These are phyloP conservation scores for Tamandua tetradactyla DNA, from an alignment of 2,797 vertebrate genomes.

Conservation along the genomic window DNA sequence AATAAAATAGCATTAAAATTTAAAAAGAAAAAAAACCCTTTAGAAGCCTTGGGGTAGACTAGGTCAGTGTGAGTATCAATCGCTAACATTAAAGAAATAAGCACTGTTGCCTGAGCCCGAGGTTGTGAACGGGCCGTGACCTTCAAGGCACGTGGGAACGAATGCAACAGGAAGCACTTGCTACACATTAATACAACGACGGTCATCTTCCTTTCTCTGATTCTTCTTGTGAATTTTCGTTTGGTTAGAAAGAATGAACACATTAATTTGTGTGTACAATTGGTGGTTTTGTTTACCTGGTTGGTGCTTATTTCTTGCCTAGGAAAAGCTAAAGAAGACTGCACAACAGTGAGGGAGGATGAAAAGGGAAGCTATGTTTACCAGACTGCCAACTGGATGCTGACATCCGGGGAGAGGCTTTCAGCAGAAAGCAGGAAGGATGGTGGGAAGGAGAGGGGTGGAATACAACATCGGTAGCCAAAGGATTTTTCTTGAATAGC, in stretches of 20 bases:
- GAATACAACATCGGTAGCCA: background rate
- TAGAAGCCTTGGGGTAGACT: background rate
- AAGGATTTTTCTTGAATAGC: slow-evolving; percentile 15
- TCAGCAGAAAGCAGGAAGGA: background rate
- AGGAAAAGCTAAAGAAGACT: background rate
- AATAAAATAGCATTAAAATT: too few relatives aligned
- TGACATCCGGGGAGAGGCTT: background rate
- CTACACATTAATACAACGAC: background rate
- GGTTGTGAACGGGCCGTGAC: background rate
- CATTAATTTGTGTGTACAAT: background rate
- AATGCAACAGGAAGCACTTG: background rate
- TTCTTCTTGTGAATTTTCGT: background rate
- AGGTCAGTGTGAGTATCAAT: background rate
- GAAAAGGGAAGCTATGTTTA: background rate
- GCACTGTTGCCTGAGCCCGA: background rate
- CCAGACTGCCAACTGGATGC: background rate
- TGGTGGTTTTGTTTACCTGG: background rate
- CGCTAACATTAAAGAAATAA: background rate
- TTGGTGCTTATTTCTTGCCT: background rate
- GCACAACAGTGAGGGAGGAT: background rate
- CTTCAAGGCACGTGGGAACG: background rate
- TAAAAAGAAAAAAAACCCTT: too few relatives aligned
- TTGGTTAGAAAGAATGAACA: background rate
- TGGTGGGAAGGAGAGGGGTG: background rate
- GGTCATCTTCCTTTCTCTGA: background rate